phyloP scores from a whole-genome alignment of 2,113 vertebrate genomes.

The Tenrec ecaudatus region DNA sequence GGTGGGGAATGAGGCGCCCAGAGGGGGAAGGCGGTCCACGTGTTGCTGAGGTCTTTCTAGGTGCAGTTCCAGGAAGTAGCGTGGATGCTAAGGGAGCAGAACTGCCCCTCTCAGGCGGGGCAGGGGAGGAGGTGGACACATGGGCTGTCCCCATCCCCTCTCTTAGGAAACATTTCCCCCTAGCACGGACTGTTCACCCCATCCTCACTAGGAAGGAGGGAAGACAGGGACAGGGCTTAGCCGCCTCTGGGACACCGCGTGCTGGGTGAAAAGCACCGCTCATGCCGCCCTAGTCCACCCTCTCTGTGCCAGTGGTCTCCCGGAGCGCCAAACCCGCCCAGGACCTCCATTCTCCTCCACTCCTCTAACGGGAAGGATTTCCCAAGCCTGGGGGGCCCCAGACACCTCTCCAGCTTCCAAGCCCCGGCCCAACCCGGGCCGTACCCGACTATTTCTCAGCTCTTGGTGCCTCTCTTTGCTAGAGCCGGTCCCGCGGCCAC shows the following conservation, averaged over 20 bases:
- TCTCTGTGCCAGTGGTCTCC: not conserved
- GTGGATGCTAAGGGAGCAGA: not conserved
- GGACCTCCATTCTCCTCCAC: constrained; percentile 17
- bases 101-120: not conserved
- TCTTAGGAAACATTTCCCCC: not conserved
- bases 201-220: not conserved
- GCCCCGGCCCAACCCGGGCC: not conserved
- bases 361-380: not conserved
- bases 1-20: not conserved
- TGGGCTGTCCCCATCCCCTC: not conserved
- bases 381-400: not conserved
- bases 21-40: not conserved
- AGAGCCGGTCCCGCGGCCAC: not conserved
- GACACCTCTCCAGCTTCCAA: not conserved
- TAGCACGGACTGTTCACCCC: not conserved
- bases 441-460: not conserved
- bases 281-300: not conserved
- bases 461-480: not conserved
- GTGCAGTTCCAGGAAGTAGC: not conserved
- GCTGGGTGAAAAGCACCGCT: not conserved
- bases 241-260: not conserved
- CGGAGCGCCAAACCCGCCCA: not conserved
- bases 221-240: not conserved
- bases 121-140: not conserved
- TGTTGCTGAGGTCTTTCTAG: not conserved